phyloP scores from a whole-genome alignment of 1,140 invertebrate genomes.

The Euura lappo region DNA sequence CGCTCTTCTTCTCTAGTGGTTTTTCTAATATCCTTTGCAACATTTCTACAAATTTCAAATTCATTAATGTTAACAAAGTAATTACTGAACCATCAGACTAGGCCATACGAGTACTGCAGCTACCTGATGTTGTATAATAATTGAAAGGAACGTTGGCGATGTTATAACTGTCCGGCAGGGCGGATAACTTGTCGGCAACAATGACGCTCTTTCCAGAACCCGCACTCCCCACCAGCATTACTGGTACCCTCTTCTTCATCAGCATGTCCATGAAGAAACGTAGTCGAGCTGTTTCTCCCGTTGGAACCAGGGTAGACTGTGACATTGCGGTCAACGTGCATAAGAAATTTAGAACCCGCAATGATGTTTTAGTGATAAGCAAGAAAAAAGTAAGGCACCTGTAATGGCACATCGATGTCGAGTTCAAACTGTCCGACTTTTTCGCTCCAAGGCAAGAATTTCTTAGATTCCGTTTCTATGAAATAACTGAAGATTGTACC shows the following conservation, averaged over 20 bases:
- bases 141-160: conserved; percentile 93
- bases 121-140: conserved; percentile 93
- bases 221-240: conserved; percentile 90
- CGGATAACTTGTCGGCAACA: conserved; percentile 81
- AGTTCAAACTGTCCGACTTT: conserved; percentile 78
- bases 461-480: conserved; percentile 84
- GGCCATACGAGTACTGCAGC: conserved; percentile 11
- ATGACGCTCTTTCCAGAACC: conserved; percentile 89
- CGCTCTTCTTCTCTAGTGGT: conserved; percentile 94
- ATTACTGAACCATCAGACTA: too few relatives aligned
- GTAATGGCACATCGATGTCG: conserved; percentile 85
- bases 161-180: conserved; percentile 77
- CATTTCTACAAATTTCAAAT: conserved; percentile 68
- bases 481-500: conserved; percentile 91
- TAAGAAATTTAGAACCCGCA: background rate
- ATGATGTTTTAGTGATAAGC: background rate
- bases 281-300: conserved; percentile 88
- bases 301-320: conserved; percentile 82
- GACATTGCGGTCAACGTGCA: conserved; percentile 23
- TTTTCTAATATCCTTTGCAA: conserved; percentile 91
- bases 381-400: conserved; percentile 61
- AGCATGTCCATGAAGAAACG: conserved; percentile 89
- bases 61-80: conserved; percentile 6
- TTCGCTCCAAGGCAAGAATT: conserved; percentile 87
- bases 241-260: conserved; percentile 79